Evolutionary conservation across 2,797 vertebrate genomes (phyloP).

Genomic region (Gorsachius magnificus): DNA sequence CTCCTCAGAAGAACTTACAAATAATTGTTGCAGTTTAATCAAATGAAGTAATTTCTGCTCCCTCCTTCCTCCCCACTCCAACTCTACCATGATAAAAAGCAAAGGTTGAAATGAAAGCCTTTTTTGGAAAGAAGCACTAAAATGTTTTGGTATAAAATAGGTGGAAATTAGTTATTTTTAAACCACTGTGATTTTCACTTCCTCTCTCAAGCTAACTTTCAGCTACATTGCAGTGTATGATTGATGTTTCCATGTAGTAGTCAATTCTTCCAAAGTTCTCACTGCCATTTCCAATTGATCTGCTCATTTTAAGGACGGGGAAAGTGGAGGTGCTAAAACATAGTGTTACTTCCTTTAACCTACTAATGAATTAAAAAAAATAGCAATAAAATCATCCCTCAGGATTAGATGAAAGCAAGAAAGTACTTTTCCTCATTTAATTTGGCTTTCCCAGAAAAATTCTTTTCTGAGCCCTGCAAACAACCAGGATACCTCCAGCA

Average conservation of each 20-base stretch:
- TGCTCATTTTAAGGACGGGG: neutral
- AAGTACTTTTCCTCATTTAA: neutral
- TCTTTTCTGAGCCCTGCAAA: neutral
- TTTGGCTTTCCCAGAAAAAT: neutral
- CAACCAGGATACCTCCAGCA: neutral
- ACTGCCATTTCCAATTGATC: neutral
- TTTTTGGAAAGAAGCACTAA: neutral
- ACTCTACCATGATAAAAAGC: neutral
- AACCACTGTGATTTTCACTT: neutral
- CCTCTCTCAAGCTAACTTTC: neutral
- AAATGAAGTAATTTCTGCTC: neutral
- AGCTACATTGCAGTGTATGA: neutral
- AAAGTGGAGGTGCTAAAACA: neutral
- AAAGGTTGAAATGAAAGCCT: neutral
- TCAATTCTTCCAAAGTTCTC: neutral
- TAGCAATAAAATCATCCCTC: neutral
- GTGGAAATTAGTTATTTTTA: neutral
- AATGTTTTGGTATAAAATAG: neutral
- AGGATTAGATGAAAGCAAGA: neutral
- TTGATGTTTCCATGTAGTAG: neutral
- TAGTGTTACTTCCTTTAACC: neutral
- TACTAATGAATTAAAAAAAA: neutral
- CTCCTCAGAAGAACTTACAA: neutral
- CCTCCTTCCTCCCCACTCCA: accelerated
- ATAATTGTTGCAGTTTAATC: neutral